A percentile compares a stretch with the other conserved stretches of the same genome.
phyloP scores from a whole-genome alignment of 30 jellyfish, hydroid and myxozoan genomes.

The Rhopilema esculentum region DNA sequence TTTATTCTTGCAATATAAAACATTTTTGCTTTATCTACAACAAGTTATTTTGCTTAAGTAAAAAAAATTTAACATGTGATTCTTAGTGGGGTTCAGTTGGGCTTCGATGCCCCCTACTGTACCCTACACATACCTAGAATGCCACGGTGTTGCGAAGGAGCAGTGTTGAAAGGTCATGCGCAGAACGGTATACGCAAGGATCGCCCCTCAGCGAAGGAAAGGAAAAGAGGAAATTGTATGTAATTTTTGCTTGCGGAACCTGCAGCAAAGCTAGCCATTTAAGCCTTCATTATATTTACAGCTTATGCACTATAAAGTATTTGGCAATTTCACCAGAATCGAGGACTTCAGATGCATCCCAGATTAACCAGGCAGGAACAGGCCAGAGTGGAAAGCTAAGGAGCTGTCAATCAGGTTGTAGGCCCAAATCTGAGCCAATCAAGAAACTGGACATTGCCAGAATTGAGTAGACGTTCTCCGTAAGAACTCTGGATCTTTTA shows the following conservation, averaged over 20 bases:
- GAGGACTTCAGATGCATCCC: slow-evolving; percentile 4
- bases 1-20: too few relatives aligned
- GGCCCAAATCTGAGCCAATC: slow-evolving; percentile 4
- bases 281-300: neutral
- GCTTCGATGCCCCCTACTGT: too few relatives aligned
- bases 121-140: neutral
- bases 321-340: neutral
- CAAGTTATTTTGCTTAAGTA: too few relatives aligned
- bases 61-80: too few relatives aligned
- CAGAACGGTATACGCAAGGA: slow-evolving; percentile 71
- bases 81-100: too few relatives aligned
- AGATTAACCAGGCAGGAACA: neutral
- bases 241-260: slow-evolving; percentile 7
- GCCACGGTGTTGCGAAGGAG: slow-evolving; percentile 3
- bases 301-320: neutral
- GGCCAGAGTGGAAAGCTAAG: neutral
- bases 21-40: too few relatives aligned
- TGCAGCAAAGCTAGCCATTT: neutral
- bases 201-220: slow-evolving; percentile 53
- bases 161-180: slow-evolving; percentile 52
- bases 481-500: neutral
- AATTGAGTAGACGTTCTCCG: neutral
- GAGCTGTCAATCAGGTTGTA: slow-evolving; percentile 7
- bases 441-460: neutral
- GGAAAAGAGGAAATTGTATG: slow-evolving; percentile 68